Evolutionary conservation across 1,140 invertebrate species (phyloP), one percentile per base, ranked within the genome.

Genomic region (Campoletis sonorensis): DNA sequence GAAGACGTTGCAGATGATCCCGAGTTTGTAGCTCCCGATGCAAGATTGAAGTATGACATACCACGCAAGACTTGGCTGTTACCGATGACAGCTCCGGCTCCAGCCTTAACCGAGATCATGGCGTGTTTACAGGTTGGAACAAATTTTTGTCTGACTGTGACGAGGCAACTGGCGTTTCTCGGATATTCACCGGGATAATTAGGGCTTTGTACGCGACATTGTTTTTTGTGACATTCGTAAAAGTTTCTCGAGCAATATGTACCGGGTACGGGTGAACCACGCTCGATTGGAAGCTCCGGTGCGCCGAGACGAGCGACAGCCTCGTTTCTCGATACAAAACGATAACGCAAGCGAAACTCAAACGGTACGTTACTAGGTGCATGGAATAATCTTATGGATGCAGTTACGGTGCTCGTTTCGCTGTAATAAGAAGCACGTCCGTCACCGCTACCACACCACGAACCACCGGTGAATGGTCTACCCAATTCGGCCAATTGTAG

Each of bases 181-280:
- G 97, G 97, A 91, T 98, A 98, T 93, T 98, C 96, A 18, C 97
- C 97, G 0, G 97, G 97, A 90, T 97, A 98, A 91, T 98, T 98
- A n/a, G 97, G 97, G 75, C 94, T 95, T 91, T 97, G 97, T 45
- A 97, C 91, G 40, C 96, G 94, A 87, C 97, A 97, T 64, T 94
- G 94, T 87, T 96, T 96, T 79, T 95, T 93, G 89, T 97, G 96
- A 87, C 97, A 98, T 87, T 97, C 96, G 90, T 97, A 96, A 87
- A 97, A 97, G 84, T 96, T 96, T 73, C 96, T 93, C 61, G 96
- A 97, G 90, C 97, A 98, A 91, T 97, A 97, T 5, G 96, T 97
- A 61, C 96, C 96, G 0, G 96, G 96, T 26, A 97, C 96, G 27
- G 96, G 95, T 70, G 95, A 94, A 45, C 96, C 96, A 80, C 96